Evolutionary conservation across 2,797 vertebrate genomes (phyloP).

Genomic region (Xiphophorus birchmanni): DNA sequence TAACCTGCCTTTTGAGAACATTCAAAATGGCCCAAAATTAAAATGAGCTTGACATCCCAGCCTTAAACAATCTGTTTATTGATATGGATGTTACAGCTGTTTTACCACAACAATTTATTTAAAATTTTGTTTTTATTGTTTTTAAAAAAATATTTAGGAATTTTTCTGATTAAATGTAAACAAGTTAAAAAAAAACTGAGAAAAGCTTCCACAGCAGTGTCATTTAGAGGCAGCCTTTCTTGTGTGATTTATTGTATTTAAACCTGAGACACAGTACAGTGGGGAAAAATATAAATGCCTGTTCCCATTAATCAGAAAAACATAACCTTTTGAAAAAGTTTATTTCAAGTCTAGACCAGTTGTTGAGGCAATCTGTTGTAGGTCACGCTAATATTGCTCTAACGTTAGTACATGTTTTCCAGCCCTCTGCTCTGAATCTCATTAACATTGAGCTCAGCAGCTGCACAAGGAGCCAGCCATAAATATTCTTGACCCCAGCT

Average conservation of each 20-base stretch:
- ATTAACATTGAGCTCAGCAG: conserved; percentile 17
- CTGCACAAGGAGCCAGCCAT: not conserved
- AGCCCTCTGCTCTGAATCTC: not conserved
- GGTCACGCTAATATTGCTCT: not conserved
- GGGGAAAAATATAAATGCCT: not conserved
- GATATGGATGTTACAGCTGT: not conserved
- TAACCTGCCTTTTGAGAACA: too few species aligned
- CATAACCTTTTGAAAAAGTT: not conserved
- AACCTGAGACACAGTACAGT: not conserved
- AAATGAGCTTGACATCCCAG: too few species aligned
- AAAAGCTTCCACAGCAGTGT: not conserved
- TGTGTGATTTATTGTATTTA: not conserved
- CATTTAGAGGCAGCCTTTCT: not conserved
- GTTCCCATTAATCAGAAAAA: not conserved
- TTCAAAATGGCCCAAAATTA: too few species aligned
- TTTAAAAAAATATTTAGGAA: not conserved
- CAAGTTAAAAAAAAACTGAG: not conserved
- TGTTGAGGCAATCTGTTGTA: not conserved
- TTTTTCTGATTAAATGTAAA: not conserved
- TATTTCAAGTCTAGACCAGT: not conserved
- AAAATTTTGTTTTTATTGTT: not conserved
- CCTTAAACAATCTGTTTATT: not conserved
- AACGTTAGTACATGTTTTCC: too few species aligned
- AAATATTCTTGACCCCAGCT: conserved; percentile 21
- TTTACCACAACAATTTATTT: not conserved